Conservation (phyloP, 2,888 invertebrate species). For the Pantelozetes paolii region DNA sequence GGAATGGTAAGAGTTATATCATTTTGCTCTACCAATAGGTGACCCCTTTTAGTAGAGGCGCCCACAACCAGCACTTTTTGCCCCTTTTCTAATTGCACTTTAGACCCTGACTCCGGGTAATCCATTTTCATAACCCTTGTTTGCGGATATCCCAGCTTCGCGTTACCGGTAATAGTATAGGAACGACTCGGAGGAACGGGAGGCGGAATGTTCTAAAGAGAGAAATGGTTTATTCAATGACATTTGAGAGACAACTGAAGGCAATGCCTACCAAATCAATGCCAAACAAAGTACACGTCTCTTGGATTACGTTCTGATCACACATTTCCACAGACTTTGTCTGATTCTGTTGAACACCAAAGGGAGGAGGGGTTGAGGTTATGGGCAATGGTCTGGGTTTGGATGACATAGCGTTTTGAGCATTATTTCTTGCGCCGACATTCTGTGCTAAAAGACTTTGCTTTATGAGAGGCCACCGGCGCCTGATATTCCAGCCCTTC, state of each 20-base stretch:
- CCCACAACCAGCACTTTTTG: conserved; percentile 83
- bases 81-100: conserved; percentile 65
- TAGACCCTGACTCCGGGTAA: conserved; percentile 61
- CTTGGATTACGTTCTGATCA: conserved; percentile 80
- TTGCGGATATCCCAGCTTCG: conserved; percentile 87
- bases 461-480: conserved; percentile 63
- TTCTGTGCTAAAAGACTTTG: conserved; percentile 48
- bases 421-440: not conserved
- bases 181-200: conserved; percentile 84
- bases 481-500: conserved; percentile 68
- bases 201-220: conserved; percentile 73
- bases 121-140: conserved; percentile 83
- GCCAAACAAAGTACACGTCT: conserved; percentile 83
- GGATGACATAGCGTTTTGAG: not conserved
- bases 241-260: not conserved
- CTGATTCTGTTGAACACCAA: conserved; percentile 51
- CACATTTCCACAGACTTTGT: conserved; percentile 63
- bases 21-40: conserved; percentile 78
- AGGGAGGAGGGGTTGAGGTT: conserved; percentile 75
- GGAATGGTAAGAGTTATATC: conserved; percentile 70
- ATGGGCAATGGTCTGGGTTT: conserved; percentile 82
- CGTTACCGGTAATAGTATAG: conserved; percentile 83
- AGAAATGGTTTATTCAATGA: conserved; percentile 38
- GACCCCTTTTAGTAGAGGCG: conserved; percentile 77
- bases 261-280: conserved; percentile 67